Evolutionary conservation across 2,113 vertebrate genomes (phyloP).

Genomic region (Hystrix brachyura): DNA sequence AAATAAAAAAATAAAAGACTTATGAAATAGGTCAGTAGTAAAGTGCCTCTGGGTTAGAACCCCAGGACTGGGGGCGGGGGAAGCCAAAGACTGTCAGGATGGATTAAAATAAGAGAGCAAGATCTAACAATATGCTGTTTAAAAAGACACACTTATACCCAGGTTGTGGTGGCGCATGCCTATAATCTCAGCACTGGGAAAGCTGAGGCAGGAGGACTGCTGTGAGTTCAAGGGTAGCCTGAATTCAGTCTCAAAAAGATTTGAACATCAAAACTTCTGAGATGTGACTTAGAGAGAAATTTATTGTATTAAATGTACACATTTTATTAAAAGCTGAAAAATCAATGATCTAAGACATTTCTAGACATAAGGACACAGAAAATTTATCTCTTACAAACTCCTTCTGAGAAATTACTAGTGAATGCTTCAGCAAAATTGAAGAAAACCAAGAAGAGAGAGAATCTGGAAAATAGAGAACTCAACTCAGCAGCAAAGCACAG

Average conservation of each 20-base stretch:
- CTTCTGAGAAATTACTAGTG: not conserved
- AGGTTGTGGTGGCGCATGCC: not conserved
- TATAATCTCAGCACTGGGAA: not conserved
- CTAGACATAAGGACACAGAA: not conserved
- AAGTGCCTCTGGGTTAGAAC: not conserved
- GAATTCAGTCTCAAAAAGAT: not conserved
- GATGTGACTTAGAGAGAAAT: not conserved
- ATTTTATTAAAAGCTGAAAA: not conserved
- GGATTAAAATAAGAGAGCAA: not conserved
- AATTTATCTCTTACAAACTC: not conserved
- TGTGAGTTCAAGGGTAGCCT: not conserved
- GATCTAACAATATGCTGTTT: not conserved
- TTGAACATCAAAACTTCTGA: not conserved
- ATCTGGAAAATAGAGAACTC: conserved; percentile 10
- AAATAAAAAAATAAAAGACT: not conserved
- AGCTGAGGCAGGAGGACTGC: not conserved
- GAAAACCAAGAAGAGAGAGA: not conserved
- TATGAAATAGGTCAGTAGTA: not conserved
- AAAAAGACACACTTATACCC: not conserved
- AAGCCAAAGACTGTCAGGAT: not conserved
- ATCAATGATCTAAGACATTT: not conserved
- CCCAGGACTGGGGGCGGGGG: not conserved
- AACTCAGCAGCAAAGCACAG: not conserved
- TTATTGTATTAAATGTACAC: not conserved
- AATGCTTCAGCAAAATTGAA: not conserved